Percentiles rank a stretch among this genome's conserved stretches.
Evolutionary conservation across 2,888 invertebrate genomes (phyloP).

Genomic region (Andrena hattorfiana): DNA sequence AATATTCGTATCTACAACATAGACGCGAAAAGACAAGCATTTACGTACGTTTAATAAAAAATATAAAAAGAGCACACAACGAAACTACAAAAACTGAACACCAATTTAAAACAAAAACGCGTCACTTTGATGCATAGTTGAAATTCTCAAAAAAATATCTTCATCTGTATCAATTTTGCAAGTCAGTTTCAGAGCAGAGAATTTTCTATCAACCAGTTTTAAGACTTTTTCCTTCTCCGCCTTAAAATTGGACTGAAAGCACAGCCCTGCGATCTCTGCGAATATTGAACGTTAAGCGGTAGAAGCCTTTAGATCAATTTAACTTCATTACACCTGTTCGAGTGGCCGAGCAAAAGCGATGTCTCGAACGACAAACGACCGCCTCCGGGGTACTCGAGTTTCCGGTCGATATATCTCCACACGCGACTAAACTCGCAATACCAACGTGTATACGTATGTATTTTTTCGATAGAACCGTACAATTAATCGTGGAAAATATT

Average conservation of each 20-base stretch:
- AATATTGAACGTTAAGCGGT: background rate
- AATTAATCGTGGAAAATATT: constrained; percentile 22
- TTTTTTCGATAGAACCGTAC: background rate
- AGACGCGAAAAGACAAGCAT: too few species aligned
- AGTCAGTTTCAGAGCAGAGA: too few species aligned
- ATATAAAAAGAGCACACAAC: too few species aligned
- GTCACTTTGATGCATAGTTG: background rate
- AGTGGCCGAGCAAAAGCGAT: constrained; percentile 20
- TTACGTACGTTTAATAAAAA: too few species aligned
- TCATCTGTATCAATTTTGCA: background rate
- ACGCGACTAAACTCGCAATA: constrained; percentile 27
- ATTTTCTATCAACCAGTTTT: background rate
- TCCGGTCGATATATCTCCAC: constrained; percentile 51
- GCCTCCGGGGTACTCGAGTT: constrained; percentile 45
- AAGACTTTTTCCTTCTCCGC: background rate
- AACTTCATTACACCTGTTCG: constrained; percentile 38
- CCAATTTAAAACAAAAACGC: background rate
- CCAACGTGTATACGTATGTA: background rate
- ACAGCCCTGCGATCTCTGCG: background rate
- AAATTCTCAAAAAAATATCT: background rate
- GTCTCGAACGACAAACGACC: constrained; percentile 36
- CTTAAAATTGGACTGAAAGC: background rate
- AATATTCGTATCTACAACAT: too few species aligned
- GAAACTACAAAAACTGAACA: too few species aligned
- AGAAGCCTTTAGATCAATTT: background rate